Percentiles rank a stretch among this genome's conserved stretches.
Conservation (phyloP, 2,113 vertebrate genomes). For the Crotalus helleri region DNA sequence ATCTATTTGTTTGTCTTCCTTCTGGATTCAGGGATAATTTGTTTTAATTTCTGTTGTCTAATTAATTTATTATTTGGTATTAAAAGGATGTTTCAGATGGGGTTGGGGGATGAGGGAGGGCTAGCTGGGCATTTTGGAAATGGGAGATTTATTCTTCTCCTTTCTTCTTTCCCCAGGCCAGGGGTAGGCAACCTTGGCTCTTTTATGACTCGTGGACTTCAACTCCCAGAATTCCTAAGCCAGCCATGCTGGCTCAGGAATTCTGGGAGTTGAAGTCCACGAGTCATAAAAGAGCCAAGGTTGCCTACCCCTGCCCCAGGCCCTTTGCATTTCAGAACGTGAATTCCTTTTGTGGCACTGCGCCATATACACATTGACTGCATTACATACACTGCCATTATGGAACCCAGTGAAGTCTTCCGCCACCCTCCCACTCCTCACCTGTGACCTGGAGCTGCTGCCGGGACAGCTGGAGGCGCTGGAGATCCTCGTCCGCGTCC, state of each 20-base stretch:
- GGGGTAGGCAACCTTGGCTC: no score
- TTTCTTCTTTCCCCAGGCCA: not conserved
- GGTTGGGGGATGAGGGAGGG: not conserved
- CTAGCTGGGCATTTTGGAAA: not conserved
- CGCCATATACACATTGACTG: not conserved
- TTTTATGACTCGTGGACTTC: no score
- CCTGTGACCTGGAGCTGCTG: constrained; percentile 92
- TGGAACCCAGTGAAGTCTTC: not conserved
- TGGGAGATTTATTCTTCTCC: not conserved
- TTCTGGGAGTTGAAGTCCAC: no score
- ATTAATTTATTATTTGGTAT: not conserved
- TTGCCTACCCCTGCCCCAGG: no score
- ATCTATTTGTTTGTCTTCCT: not conserved
- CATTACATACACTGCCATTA: no score
- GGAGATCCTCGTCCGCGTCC: constrained; percentile 83
- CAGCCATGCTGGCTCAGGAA: no score
- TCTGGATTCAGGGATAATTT: not conserved
- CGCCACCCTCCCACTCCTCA: constrained; percentile 38
- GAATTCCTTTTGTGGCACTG: not conserved
- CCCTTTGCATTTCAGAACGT: not conserved
- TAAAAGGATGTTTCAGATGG: not conserved
- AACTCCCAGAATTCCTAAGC: no score
- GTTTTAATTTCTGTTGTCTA: not conserved
- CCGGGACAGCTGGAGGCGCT: constrained; percentile 82
- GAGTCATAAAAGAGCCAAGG: no score